Evolutionary conservation across 2,113 vertebrate species (phyloP), one percentile per base, ranked within the genome.

Genomic region (Chlamydotis undulata): DNA sequence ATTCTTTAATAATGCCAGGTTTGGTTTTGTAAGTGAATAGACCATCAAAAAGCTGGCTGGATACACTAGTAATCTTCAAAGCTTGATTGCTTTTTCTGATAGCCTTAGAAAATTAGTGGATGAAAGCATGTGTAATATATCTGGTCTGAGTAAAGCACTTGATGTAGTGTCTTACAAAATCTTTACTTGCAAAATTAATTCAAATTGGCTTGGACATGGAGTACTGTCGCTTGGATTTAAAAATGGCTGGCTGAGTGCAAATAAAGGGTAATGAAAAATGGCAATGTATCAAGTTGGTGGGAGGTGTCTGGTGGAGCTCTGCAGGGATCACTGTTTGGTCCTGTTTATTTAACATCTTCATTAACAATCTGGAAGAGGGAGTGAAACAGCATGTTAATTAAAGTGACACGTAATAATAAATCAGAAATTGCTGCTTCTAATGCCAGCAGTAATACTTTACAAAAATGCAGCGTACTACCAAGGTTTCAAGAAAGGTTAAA

Each of bases 271-370:
- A 91, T 95, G 97, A 96, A 84, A 93, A 95, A 96, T 39, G 95
- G 84, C 94, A 73, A 73, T 1, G 35, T 7, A 45, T 49, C n/a
- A 79, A 91, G 92, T 87, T 89, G 90, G 57, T 93, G 90, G 94
- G 96, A 94, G 96, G 83, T 88, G 83, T 84, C 91, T 95, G 22
- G 47, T 47, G 84, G 76, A 89, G 79, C 87, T 90, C 97, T 92
- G 90, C 64, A 86, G 96, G 96, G 97, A 97, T 89, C 93, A 60
- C 67, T 92, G 71, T 96, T 97, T 95, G 96, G 91, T 94, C 92
- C 93, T 87, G 89, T 95, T 96, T 95, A 96, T 94, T 97, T 97
- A 98, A 97, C 97, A 93, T 96, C 97, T 97, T 98, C 96, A 97
- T 97, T 97, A 97, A 97, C 74, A 96, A 96, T 87, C 96, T 97